These are phyloP conservation scores for Drosophila lacteicornis DNA, from an alignment of 1,140 invertebrate species.

Conservation along the genomic window DNA sequence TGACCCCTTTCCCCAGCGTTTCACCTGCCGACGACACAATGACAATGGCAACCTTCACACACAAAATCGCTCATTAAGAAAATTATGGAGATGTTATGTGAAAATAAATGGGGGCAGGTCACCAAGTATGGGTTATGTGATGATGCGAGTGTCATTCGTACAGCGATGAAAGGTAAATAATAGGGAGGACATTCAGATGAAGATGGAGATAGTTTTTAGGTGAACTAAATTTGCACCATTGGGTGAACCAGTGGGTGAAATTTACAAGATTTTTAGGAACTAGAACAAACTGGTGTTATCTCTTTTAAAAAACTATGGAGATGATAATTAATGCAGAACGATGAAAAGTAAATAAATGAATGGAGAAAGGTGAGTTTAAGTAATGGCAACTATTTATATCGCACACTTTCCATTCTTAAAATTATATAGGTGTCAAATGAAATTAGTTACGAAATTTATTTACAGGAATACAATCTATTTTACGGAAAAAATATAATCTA, in stretches of 20 bases:
- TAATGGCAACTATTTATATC: no score
- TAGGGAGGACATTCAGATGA: neutral
- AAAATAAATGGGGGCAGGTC: slow-evolving; percentile 38
- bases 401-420: no score
- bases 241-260: no score
- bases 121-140: slow-evolving; percentile 11
- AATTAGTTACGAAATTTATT: no score
- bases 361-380: no score
- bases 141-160: slow-evolving; percentile 10
- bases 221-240: neutral
- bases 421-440: no score
- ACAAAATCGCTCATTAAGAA: slow-evolving; percentile 83
- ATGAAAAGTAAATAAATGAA: no score
- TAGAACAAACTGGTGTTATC: neutral
- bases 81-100: slow-evolving; percentile 62
- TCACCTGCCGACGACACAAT: slow-evolving; percentile 15
- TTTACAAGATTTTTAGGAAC: neutral
- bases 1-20: slow-evolving; percentile 14
- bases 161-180: slow-evolving; percentile 5
- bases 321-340: no score
- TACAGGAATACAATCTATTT: no score
- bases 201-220: neutral
- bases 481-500: no score
- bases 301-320: neutral
- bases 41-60: slow-evolving; percentile 82